Conservation (phyloP, 2,888 invertebrate species). For the Augiades crinisus region DNA sequence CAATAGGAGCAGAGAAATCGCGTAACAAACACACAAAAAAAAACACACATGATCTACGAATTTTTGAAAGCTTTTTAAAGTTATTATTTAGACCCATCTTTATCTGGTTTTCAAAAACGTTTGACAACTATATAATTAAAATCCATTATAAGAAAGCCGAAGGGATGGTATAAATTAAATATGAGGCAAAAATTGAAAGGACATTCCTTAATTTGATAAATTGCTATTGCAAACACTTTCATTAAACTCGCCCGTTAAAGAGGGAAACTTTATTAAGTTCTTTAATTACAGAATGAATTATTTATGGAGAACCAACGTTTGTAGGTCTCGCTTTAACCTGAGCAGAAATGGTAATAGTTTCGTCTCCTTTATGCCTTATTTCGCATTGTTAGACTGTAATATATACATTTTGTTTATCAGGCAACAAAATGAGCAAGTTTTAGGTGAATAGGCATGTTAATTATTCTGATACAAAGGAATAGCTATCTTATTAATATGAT, state of each 20-base stretch:
- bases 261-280: conserved; percentile 44
- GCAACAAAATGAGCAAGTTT: background rate
- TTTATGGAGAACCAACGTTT: conserved; percentile 34
- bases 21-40: too few species aligned
- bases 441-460: too few species aligned
- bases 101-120: background rate
- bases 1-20: too few species aligned
- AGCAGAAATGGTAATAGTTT: conserved; percentile 15
- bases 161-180: conserved; percentile 19
- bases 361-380: conserved; percentile 4
- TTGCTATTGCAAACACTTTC: conserved; percentile 44
- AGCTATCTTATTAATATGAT: too few species aligned
- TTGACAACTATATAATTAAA: background rate
- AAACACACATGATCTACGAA: too few species aligned
- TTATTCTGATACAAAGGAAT: too few species aligned
- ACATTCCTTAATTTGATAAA: conserved; percentile 36
- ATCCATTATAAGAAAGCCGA: conserved; percentile 11
- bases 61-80: background rate
- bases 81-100: too few species aligned
- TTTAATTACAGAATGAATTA: conserved; percentile 51
- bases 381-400: conserved; percentile 1
- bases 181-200: conserved; percentile 18
- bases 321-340: conserved; percentile 8
- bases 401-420: background rate
- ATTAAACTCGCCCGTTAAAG: conserved; percentile 43